Percentiles rank a stretch among this genome's conserved stretches.
phyloP scores from a whole-genome alignment of 2,113 vertebrate genomes.

The Anser cygnoides region DNA sequence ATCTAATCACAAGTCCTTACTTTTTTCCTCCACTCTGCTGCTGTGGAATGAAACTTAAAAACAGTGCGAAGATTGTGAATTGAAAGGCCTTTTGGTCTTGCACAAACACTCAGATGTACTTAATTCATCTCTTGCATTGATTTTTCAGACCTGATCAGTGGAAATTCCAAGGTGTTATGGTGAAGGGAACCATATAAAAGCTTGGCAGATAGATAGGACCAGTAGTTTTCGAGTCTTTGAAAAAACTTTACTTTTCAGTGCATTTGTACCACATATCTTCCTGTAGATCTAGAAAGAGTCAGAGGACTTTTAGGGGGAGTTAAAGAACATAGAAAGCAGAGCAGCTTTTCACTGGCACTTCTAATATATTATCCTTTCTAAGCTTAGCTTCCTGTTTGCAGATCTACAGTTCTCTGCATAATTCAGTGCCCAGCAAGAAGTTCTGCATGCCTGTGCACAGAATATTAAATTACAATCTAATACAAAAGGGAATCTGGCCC shows the following conservation, averaged over 20 bases:
- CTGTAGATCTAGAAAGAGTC: conserved; percentile 35
- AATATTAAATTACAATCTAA: conserved; percentile 56
- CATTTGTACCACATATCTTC: conserved; percentile 32
- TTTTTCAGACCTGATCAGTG: conserved; percentile 15
- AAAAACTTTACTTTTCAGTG: conserved; percentile 50
- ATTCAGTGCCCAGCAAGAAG: conserved; percentile 66
- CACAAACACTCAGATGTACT: background rate
- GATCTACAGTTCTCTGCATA: conserved; percentile 54
- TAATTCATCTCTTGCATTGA: conserved; percentile 48
- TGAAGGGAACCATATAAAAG: conserved; percentile 36
- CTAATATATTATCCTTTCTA: conserved; percentile 53
- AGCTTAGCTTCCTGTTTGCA: conserved; percentile 64
- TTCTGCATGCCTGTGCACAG: conserved; percentile 54
- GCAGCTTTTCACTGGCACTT: conserved; percentile 24
- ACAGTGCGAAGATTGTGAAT: background rate
- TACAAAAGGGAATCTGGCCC: conserved; percentile 33
- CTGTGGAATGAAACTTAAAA: background rate
- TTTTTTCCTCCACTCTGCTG: background rate
- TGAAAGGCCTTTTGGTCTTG: conserved; percentile 2
- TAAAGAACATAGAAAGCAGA: conserved; percentile 49
- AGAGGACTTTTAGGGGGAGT: conserved; percentile 29
- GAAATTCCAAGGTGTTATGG: conserved; percentile 39
- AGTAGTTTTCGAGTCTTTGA: conserved; percentile 40
- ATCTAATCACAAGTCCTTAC: background rate
- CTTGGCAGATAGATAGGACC: background rate